A percentile compares a stretch with the other conserved stretches of the same genome.
Evolutionary conservation across 1,140 invertebrate genomes (phyloP).

Genomic region (Ectropis grisescens): DNA sequence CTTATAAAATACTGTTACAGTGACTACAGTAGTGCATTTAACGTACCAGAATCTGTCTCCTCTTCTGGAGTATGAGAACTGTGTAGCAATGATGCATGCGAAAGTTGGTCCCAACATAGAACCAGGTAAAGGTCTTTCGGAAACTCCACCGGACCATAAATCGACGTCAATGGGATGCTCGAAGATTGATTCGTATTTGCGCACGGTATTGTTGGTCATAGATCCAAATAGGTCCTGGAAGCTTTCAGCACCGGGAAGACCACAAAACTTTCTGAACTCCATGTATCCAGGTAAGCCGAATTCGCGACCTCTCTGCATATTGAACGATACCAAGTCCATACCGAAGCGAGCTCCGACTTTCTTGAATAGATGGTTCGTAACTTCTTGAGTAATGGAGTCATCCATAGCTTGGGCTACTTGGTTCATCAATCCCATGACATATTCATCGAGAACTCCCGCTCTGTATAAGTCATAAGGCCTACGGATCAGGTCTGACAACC

Average conservation of each 20-base stretch:
- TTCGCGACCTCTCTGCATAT: slow-evolving; percentile 94
- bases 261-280: slow-evolving; percentile 94
- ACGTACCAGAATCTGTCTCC: slow-evolving; percentile 94
- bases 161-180: slow-evolving; percentile 88
- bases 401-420: slow-evolving; percentile 96
- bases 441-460: slow-evolving; percentile 91
- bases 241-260: slow-evolving; percentile 81
- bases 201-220: slow-evolving; percentile 91
- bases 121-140: slow-evolving; percentile 86
- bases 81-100: slow-evolving; percentile 95
- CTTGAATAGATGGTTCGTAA: slow-evolving; percentile 93
- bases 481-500: slow-evolving; percentile 89
- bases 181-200: slow-evolving; percentile 71
- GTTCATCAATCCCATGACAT: slow-evolving; percentile 93
- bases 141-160: slow-evolving; percentile 94
- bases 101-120: slow-evolving; percentile 96
- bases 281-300: slow-evolving; percentile 94
- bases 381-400: slow-evolving; percentile 93
- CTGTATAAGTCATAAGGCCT: slow-evolving; percentile 92
- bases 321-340: slow-evolving; percentile 94
- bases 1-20: too few relatives aligned
- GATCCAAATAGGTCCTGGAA: slow-evolving; percentile 90
- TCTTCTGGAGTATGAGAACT: slow-evolving; percentile 90
- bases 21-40: too few relatives aligned
- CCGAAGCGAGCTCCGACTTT: slow-evolving; percentile 88